These are phyloP conservation scores for Hirudinaria manillensis DNA, from an alignment of 2,888 invertebrate genomes.

Conservation along the genomic window DNA sequence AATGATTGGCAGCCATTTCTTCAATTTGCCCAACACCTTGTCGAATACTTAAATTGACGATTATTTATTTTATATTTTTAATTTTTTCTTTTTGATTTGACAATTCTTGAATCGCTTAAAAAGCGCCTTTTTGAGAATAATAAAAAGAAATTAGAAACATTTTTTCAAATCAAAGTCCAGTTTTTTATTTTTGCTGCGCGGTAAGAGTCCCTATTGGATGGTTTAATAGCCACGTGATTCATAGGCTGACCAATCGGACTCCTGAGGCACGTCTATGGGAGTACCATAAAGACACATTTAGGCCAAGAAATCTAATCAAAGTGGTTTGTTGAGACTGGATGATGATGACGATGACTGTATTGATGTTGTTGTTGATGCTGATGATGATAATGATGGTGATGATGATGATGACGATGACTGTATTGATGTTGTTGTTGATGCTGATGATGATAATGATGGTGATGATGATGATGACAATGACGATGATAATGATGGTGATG, in stretches of 20 bases:
- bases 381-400: slow-evolving; percentile 18
- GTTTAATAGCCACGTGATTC: not conserved
- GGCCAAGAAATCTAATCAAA: not conserved
- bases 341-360: not conserved
- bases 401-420: slow-evolving; percentile 15
- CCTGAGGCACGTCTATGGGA: slow-evolving; percentile 15
- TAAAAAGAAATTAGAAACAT: no score
- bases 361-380: slow-evolving; percentile 21
- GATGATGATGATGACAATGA: slow-evolving; percentile 19
- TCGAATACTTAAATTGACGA: no score
- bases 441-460: slow-evolving; percentile 19
- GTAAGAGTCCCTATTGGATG: no score
- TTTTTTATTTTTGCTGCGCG: no score
- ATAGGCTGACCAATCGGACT: not conserved
- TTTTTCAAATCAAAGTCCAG: no score
- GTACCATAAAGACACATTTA: not conserved
- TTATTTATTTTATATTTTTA: no score
- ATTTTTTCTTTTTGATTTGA: no score
- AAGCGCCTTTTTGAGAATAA: no score
- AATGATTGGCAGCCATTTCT: no score
- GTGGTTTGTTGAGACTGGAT: not conserved
- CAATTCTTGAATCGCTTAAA: no score
- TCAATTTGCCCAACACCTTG: no score
- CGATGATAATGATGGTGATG: slow-evolving; percentile 22
- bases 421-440: slow-evolving; percentile 21